These are phyloP conservation scores for Oscheius sp. DNA, from an alignment of 2,888 invertebrate species.

Conservation along the genomic window DNA sequence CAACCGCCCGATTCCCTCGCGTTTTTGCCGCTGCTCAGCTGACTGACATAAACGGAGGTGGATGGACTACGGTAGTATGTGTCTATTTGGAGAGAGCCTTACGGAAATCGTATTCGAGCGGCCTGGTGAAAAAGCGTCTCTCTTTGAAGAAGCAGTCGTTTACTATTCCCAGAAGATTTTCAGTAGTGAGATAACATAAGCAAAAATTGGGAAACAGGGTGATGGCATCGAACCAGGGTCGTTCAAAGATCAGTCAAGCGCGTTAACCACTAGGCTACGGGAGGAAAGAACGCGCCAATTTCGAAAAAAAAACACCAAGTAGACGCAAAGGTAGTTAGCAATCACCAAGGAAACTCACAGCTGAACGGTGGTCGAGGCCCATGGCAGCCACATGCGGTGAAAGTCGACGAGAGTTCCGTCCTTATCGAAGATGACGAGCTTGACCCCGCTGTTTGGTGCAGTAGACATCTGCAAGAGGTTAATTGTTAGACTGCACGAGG, in stretches of 20 bases:
- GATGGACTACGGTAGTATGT: constrained; percentile 4
- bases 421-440: constrained; percentile 76
- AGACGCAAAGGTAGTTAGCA: not conserved
- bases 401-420: constrained; percentile 77
- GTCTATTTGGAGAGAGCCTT: constrained; percentile 6
- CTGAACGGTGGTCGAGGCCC: constrained; percentile 73
- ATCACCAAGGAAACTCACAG: constrained; percentile 42
- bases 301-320: not conserved
- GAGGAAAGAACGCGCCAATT: not conserved
- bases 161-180: no score
- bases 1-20: constrained; percentile 2
- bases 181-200: not conserved
- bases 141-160: no score
- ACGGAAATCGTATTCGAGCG: constrained; percentile 22
- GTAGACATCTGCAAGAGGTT: constrained; percentile 25
- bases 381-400: constrained; percentile 76
- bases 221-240: not conserved
- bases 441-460: constrained; percentile 47
- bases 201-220: not conserved
- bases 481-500: not conserved
- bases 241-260: no score
- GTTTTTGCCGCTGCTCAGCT: no score
- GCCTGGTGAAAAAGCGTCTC: no score
- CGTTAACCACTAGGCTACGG: no score
- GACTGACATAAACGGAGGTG: not conserved